A percentile compares a stretch with the other conserved stretches of the same genome.
Evolutionary conservation across 2,113 vertebrate genomes (phyloP).

Genomic region (Ptychochromis oligacanthus): DNA sequence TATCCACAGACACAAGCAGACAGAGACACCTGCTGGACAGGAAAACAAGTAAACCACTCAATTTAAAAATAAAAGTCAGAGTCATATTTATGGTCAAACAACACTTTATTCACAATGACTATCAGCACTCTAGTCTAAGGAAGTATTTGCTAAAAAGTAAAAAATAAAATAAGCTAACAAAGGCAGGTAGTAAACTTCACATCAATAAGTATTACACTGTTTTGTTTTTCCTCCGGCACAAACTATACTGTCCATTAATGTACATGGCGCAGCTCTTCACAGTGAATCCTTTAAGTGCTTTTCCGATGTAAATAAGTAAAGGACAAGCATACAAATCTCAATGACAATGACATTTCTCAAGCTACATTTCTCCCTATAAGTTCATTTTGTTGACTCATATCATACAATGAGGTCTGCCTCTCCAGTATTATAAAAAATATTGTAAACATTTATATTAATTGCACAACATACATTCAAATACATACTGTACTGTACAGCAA

Average conservation of each 20-base stretch:
- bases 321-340: slow-evolving; percentile 46
- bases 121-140: slow-evolving; percentile 63
- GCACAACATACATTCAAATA: slow-evolving; percentile 84
- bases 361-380: slow-evolving; percentile 53
- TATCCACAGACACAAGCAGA: not conserved
- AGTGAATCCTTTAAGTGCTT: slow-evolving; percentile 80
- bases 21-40: slow-evolving; percentile 74
- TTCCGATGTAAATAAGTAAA: slow-evolving; percentile 58
- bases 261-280: slow-evolving; percentile 62
- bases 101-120: slow-evolving; percentile 78
- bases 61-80: slow-evolving; percentile 20
- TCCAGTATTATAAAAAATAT: slow-evolving; percentile 80
- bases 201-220: slow-evolving; percentile 59
- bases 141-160: slow-evolving; percentile 59
- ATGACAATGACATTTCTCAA: slow-evolving; percentile 44
- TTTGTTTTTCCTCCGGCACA: slow-evolving; percentile 59
- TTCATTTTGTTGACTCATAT: slow-evolving; percentile 56
- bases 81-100: slow-evolving; percentile 54
- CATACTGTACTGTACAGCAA: slow-evolving; percentile 82
- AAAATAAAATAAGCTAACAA: slow-evolving; percentile 54
- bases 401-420: slow-evolving; percentile 65
- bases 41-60: not conserved
- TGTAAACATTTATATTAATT: slow-evolving; percentile 84
- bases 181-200: slow-evolving; percentile 63
- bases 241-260: slow-evolving; percentile 51